A percentile compares a stretch with the other conserved stretches of the same genome.
phyloP scores from a whole-genome alignment of 1,140 invertebrate genomes.

The Choristoneura fumiferana region DNA sequence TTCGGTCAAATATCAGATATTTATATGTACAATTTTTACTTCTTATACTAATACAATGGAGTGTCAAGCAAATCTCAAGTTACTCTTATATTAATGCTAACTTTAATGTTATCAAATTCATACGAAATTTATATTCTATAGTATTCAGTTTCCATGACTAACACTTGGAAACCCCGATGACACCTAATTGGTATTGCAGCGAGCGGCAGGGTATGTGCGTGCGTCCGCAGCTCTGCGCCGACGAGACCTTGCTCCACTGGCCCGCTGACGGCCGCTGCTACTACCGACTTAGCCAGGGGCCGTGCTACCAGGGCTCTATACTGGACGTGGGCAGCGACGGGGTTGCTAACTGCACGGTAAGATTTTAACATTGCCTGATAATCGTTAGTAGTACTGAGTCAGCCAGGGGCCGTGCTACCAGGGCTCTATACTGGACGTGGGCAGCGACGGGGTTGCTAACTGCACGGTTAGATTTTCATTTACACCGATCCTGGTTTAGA shows the following conservation, averaged over 20 bases:
- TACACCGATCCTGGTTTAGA: too few relatives aligned
- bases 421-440: conserved; percentile 82
- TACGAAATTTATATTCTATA: too few relatives aligned
- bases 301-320: conserved; percentile 86
- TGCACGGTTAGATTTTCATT: conserved; percentile 81
- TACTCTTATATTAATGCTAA: too few relatives aligned
- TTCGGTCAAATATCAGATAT: too few relatives aligned
- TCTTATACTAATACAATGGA: too few relatives aligned
- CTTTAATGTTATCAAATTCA: too few relatives aligned
- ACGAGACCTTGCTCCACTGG: conserved; percentile 84
- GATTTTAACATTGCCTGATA: conserved; percentile 70
- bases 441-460: conserved; percentile 79
- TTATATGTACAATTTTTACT: too few relatives aligned
- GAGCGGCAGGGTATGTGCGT: conserved; percentile 84
- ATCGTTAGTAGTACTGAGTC: conserved; percentile 83
- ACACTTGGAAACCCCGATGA: conserved; percentile 5
- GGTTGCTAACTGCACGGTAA: conserved; percentile 80
- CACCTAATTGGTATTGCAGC: conserved; percentile 44
- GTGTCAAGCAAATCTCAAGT: too few relatives aligned
- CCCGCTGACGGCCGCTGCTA: conserved; percentile 86
- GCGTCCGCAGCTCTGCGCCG: conserved; percentile 79
- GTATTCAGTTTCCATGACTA: conserved; percentile 21
- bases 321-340: conserved; percentile 80
- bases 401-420: conserved; percentile 86
- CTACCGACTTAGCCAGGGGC: conserved; percentile 82